These are phyloP conservation scores for Nasonia vitripennis DNA, from an alignment of 1,140 invertebrate species.

Conservation along the genomic window DNA sequence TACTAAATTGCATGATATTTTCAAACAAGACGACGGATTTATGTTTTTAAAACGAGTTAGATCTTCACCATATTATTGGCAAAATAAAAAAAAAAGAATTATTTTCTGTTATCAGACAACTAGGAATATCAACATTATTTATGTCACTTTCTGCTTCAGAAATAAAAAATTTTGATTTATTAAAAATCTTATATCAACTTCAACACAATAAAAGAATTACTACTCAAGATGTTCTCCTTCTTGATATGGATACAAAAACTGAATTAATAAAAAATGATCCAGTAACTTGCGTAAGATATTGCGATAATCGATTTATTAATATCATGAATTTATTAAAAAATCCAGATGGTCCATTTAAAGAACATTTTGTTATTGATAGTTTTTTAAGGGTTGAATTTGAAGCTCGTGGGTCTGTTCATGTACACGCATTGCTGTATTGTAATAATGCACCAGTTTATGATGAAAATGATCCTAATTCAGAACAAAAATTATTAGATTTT, in stretches of 20 bases:
- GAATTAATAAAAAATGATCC: conserved; percentile 44
- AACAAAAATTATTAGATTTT: not conserved
- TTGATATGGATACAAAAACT: conserved; percentile 40
- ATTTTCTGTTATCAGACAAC: not conserved
- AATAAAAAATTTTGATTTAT: conserved; percentile 25
- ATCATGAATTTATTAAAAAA: too few relatives aligned
- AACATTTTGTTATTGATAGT: conserved; percentile 43
- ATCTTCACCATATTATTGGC: conserved; percentile 15
- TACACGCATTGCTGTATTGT: conserved; percentile 15
- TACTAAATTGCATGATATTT: not conserved
- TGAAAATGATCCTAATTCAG: not conserved
- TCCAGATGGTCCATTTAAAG: too few relatives aligned
- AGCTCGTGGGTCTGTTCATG: conserved; percentile 43
- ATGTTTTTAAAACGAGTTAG: conserved; percentile 4
- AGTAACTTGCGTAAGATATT: too few relatives aligned
- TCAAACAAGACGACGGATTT: not conserved
- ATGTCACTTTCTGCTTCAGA: conserved; percentile 34
- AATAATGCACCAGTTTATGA: conserved; percentile 40
- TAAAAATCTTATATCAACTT: conserved; percentile 40
- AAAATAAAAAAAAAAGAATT: conserved; percentile 20
- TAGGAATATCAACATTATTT: conserved; percentile 17
- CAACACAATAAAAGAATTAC: conserved; percentile 27
- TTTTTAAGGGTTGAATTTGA: conserved; percentile 50
- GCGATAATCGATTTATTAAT: too few relatives aligned
- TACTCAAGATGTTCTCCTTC: conserved; percentile 7